Conservation (phyloP, 2,797 vertebrate genomes). For the Babyrousa celebensis region DNA sequence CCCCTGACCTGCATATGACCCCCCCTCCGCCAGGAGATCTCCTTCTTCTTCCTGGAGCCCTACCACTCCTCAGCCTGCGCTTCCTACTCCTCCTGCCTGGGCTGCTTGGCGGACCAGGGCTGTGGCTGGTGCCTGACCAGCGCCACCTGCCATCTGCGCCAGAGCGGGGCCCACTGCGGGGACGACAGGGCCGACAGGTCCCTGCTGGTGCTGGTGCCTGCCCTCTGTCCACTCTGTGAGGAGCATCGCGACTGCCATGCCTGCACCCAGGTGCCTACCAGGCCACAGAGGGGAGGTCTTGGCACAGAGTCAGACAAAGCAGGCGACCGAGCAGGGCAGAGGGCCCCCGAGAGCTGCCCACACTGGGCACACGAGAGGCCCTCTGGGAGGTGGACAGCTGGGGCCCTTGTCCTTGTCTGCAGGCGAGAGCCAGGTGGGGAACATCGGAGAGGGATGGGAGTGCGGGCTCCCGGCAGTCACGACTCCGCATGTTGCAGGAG, state of each 20-base stretch:
- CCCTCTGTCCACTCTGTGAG: constrained; percentile 95
- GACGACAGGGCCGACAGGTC: constrained; percentile 82
- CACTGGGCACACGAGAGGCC: not conserved
- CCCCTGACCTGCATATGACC: not conserved
- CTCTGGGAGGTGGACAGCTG: not conserved
- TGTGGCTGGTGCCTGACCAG: constrained; percentile 96
- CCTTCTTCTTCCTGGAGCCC: constrained; percentile 97
- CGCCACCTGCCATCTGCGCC: constrained; percentile 93
- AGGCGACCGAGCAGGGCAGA: not conserved
- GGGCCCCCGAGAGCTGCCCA: not conserved
- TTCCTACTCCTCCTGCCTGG: constrained; percentile 94
- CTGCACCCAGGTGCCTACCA: constrained; percentile 93
- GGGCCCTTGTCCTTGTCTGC: not conserved
- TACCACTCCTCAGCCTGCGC: constrained; percentile 93
- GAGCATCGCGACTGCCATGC: constrained; percentile 96
- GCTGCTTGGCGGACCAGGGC: constrained; percentile 96
- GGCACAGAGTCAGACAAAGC: not conserved
- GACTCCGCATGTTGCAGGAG: not conserved
- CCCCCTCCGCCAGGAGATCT: constrained; percentile 93
- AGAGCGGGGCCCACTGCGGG: constrained; percentile 80
- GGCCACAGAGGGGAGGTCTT: not conserved
- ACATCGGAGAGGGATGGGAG: not conserved
- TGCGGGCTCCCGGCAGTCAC: not conserved
- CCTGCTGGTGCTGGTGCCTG: constrained; percentile 88
- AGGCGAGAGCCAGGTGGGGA: not conserved